Percentiles rank a stretch among this genome's conserved stretches.
phyloP scores from a whole-genome alignment of 1,140 invertebrate genomes.

The Drosophila willistoni region DNA sequence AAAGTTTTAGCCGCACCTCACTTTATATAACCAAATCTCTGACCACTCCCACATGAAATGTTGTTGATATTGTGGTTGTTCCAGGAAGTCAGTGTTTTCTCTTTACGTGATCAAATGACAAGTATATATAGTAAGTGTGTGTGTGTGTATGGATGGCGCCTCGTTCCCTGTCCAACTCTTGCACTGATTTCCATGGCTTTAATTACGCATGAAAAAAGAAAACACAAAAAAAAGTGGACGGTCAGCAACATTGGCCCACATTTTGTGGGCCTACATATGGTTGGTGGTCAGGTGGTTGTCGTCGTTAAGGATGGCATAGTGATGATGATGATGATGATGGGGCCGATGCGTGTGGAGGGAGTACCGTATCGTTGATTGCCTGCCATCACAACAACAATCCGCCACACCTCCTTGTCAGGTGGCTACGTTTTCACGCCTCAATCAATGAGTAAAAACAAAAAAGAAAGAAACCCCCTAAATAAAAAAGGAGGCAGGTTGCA shows the following conservation, averaged over 20 bases:
- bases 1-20: not conserved
- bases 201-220: conserved; percentile 16
- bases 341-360: conserved; percentile 8
- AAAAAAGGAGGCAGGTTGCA: not conserved
- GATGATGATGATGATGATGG: conserved; percentile 13
- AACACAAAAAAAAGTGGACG: conserved; percentile 13
- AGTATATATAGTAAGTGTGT: conserved; percentile 6
- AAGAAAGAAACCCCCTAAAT: not conserved
- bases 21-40: conserved; percentile 3
- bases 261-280: conserved; percentile 18
- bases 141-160: not conserved
- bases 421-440: conserved; percentile 16
- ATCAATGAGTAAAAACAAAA: not conserved
- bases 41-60: conserved; percentile 18
- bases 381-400: not conserved
- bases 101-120: conserved; percentile 16
- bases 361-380: conserved; percentile 6
- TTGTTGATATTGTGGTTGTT: not conserved
- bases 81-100: conserved; percentile 9
- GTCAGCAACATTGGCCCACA: conserved; percentile 20
- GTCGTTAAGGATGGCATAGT: not conserved
- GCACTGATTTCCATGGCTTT: conserved; percentile 23
- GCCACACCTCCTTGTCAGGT: not conserved
- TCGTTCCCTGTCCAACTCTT: not conserved
- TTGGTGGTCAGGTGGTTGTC: conserved; percentile 5